A percentile compares a stretch with the other conserved stretches of the same genome.
These are phyloP conservation scores for Phrynocephalus versicolor DNA, from an alignment of 2,113 vertebrate species.

Conservation along the genomic window DNA sequence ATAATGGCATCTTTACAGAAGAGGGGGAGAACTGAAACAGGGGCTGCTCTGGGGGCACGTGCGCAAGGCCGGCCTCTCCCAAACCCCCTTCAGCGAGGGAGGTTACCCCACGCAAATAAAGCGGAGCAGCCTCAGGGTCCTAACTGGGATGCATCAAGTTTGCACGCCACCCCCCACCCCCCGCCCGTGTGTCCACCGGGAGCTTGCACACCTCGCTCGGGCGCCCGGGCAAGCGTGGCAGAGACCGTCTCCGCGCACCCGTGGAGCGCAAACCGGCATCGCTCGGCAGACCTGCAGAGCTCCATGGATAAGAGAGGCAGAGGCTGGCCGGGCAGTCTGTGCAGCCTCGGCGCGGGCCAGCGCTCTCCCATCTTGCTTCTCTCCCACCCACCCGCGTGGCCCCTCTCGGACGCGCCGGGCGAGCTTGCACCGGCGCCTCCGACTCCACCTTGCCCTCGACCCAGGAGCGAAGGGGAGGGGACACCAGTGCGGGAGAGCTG, in stretches of 20 bases:
- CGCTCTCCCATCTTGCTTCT: conserved; percentile 13
- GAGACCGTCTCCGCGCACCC: not conserved
- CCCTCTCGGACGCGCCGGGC: too few species aligned
- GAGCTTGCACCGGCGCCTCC: too few species aligned
- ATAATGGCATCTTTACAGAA: not conserved
- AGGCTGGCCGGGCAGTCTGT: not conserved
- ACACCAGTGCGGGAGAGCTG: not conserved
- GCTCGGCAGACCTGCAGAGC: too few species aligned
- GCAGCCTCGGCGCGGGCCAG: not conserved
- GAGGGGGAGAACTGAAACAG: not conserved
- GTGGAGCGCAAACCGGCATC: not conserved
- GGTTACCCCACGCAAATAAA: not conserved
- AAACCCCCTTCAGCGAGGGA: not conserved
- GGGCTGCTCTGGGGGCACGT: too few species aligned
- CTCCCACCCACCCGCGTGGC: too few species aligned
- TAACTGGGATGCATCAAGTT: not conserved
- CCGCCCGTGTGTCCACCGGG: not conserved
- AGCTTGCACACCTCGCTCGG: too few species aligned
- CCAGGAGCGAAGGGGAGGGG: not conserved
- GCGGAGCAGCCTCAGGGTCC: not conserved
- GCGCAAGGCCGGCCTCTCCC: too few species aligned
- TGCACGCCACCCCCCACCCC: not conserved
- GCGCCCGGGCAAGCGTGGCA: not conserved
- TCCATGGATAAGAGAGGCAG: too few species aligned
- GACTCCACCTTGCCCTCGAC: not conserved